Evolutionary conservation across 2,888 invertebrate species (phyloP), one percentile per base, ranked within the genome.

Genomic region (Linnaemya tessellans): DNA sequence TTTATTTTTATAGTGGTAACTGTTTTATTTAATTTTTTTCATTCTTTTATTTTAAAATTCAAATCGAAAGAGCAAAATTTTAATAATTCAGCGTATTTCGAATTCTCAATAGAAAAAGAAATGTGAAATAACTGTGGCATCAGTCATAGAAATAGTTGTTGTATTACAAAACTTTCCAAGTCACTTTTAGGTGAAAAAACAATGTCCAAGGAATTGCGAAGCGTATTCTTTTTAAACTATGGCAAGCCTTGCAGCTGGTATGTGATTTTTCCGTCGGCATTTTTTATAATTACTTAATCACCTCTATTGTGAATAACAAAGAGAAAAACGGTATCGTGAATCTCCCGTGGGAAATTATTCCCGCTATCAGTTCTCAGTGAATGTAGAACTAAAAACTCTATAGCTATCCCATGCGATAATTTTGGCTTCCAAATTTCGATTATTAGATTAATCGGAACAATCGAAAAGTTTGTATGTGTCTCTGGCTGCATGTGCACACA

Each of bases 241-340:
- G 30, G 43, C 11, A 30, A 11, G 30, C 25, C n/a, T n/a, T n/a
- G n/a, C n/a, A n/a, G n/a, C n/a, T n/a, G n/a, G n/a, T n/a, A n/a
- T n/a, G n/a, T n/a, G n/a, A 13, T 30, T 51, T 67, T 35, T 20
- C 67, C 67, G 67, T 8, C 67, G 67, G 51, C 67, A 13, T 67
- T 35, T 51, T 51, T 25, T n/a, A 46, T n/a, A 10, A 20, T 64
- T n/a, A n/a, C n/a, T n/a, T n/a, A n/a, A n/a, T n/a, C n/a, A n/a
- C n/a, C n/a, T n/a, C n/a, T n/a, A n/a, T n/a, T n/a, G n/a, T n/a
- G n/a, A n/a, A n/a, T n/a, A n/a, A n/a, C n/a, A n/a, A n/a, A n/a
- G n/a, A n/a, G n/a, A n/a, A n/a, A n/a, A n/a, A n/a, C n/a, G n/a
- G n/a, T n/a, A n/a, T n/a, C n/a, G n/a, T n/a, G n/a, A n/a, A n/a